phyloP scores from a whole-genome alignment of 2,888 invertebrate genomes.

The Archips xylosteana region DNA sequence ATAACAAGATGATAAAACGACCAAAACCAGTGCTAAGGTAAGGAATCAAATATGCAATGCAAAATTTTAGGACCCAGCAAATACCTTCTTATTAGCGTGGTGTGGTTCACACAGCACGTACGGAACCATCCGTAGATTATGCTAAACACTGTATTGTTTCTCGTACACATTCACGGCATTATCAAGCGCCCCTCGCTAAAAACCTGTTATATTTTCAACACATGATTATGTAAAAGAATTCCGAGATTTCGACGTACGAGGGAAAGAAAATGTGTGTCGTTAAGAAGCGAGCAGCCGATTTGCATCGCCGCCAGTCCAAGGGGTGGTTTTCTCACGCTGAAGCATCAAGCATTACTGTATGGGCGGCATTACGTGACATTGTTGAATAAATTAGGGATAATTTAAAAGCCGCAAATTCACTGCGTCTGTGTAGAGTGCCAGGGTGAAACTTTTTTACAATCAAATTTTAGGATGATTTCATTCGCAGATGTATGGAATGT shows the following conservation, averaged over 20 bases:
- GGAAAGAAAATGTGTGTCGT: conserved; percentile 77
- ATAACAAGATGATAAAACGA: too few species aligned
- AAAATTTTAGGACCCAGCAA: not conserved
- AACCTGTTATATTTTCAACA: conserved; percentile 83
- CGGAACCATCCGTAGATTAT: conserved; percentile 72
- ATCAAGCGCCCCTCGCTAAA: conserved; percentile 72
- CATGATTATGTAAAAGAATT: conserved; percentile 85
- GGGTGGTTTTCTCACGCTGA: conserved; percentile 69
- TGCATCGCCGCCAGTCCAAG: conserved; percentile 73
- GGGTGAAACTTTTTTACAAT: too few species aligned
- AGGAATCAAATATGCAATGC: too few species aligned
- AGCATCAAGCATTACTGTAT: conserved; percentile 51
- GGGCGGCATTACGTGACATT: conserved; percentile 36
- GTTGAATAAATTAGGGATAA: conserved; percentile 31
- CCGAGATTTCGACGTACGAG: conserved; percentile 69
- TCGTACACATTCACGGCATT: conserved; percentile 66
- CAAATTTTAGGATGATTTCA: too few species aligned
- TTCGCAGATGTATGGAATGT: too few species aligned
- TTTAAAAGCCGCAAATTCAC: conserved; percentile 34
- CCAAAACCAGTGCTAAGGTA: too few species aligned
- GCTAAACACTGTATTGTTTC: conserved; percentile 77
- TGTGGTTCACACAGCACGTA: conserved; percentile 43
- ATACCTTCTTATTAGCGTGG: not conserved
- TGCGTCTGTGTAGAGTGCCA: too few species aligned
- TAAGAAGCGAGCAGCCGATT: conserved; percentile 76